phyloP scores from a whole-genome alignment of 1,140 invertebrate species.

The Pygmarrhopalites habei region DNA sequence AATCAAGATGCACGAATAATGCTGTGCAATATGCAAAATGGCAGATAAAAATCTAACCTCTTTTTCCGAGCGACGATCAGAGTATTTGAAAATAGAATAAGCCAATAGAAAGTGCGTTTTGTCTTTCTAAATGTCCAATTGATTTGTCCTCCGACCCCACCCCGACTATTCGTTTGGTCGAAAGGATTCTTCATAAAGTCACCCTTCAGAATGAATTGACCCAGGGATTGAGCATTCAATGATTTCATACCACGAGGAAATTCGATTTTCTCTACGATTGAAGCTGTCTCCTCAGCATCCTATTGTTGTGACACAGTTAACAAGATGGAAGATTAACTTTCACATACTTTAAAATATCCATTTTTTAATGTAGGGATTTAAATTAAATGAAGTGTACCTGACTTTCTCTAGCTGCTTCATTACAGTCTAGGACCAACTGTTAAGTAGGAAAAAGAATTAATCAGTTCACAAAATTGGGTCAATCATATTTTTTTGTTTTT shows the following conservation, averaged over 20 bases:
- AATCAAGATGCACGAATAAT: too few species aligned
- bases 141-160: constrained; percentile 20
- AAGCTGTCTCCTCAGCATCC: constrained; percentile 36
- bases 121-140: constrained; percentile 38
- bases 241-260: constrained; percentile 21
- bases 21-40: too few species aligned
- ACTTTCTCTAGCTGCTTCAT: constrained; percentile 38
- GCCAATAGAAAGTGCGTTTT: constrained; percentile 32
- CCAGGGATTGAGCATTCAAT: constrained; percentile 10
- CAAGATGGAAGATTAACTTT: too few species aligned
- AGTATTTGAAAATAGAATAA: constrained; percentile 36
- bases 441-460: too few species aligned
- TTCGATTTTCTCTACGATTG: constrained; percentile 35
- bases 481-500: too few species aligned
- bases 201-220: constrained; percentile 36
- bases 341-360: too few species aligned
- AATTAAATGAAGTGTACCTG: too few species aligned
- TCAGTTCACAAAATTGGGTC: too few species aligned
- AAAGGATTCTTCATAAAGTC: constrained; percentile 39
- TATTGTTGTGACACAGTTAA: too few species aligned
- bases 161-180: constrained; percentile 14
- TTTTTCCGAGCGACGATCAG: constrained; percentile 36
- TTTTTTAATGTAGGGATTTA: too few species aligned
- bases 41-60: too few species aligned
- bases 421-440: constrained; percentile 37